phyloP scores from a whole-genome alignment of 1,140 invertebrate species.

The Bradysia coprophila region DNA sequence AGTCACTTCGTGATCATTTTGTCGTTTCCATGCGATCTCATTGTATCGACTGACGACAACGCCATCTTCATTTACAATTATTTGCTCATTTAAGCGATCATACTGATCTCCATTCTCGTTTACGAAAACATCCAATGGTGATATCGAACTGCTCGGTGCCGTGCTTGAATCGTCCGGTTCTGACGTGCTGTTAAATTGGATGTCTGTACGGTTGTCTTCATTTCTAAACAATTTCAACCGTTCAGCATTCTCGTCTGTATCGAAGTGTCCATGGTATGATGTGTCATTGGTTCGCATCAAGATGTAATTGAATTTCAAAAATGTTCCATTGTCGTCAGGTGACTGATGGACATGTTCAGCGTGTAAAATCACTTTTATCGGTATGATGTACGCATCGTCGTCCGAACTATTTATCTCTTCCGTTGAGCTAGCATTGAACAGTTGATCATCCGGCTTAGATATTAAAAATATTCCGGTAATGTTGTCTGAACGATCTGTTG shows the following conservation, averaged over 20 bases:
- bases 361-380: neutral
- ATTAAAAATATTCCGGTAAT: too few relatives aligned
- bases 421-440: too few relatives aligned
- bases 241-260: neutral
- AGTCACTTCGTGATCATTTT: neutral
- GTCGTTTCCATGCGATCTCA: neutral
- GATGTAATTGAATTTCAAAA: slow-evolving; percentile 1
- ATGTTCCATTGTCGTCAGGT: neutral
- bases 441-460: too few relatives aligned
- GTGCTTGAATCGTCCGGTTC: neutral
- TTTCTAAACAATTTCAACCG: too few relatives aligned
- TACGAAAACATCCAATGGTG: neutral
- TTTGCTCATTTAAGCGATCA: neutral
- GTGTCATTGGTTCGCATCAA: slow-evolving; percentile 1
- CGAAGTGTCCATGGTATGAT: neutral
- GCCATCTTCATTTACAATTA: neutral
- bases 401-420: too few relatives aligned
- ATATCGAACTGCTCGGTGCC: neutral
- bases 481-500: too few relatives aligned
- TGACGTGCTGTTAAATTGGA: too few relatives aligned
- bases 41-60: neutral
- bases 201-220: too few relatives aligned
- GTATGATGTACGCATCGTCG: neutral
- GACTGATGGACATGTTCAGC: neutral
- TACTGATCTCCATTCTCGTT: neutral